These are phyloP conservation scores for Polypedilum vanderplanki DNA, from an alignment of 1,140 invertebrate species.

Conservation along the genomic window DNA sequence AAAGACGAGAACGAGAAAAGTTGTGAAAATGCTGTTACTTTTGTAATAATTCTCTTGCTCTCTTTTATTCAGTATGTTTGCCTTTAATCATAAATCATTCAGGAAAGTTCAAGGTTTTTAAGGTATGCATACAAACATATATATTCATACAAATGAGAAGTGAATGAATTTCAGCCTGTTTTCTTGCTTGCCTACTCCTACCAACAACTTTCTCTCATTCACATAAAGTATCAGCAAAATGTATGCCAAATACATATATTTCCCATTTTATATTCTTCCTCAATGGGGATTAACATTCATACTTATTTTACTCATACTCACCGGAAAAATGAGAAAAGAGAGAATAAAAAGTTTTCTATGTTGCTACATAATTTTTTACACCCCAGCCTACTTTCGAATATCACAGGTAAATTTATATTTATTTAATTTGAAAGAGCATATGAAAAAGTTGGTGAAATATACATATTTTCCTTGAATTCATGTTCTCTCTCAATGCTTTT, in stretches of 20 bases:
- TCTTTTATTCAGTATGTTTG: neutral
- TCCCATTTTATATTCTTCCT: slow-evolving; percentile 21
- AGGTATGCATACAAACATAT: neutral
- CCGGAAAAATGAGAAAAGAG: neutral
- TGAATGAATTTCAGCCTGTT: neutral
- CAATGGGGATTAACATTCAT: slow-evolving; percentile 10
- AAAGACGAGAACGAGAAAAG: neutral
- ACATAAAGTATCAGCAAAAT: slow-evolving; percentile 13
- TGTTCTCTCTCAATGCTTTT: neutral
- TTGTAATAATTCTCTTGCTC: neutral
- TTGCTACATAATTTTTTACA: too few species aligned
- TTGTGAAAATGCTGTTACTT: slow-evolving; percentile 14
- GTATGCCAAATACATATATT: slow-evolving; percentile 10
- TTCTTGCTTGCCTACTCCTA: neutral
- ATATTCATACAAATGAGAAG: neutral
- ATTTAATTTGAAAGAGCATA: slow-evolving; percentile 24
- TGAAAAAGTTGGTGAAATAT: neutral
- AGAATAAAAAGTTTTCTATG: too few species aligned
- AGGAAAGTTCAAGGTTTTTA: slow-evolving; percentile 26
- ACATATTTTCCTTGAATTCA: neutral
- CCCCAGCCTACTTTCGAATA: too few species aligned
- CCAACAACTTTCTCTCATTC: neutral
- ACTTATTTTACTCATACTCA: neutral
- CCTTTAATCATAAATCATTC: slow-evolving; percentile 26
- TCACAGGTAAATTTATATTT: slow-evolving; percentile 24